Conservation (phyloP, 2,797 vertebrate species). For the Petrocephalus schoutedeni region DNA sequence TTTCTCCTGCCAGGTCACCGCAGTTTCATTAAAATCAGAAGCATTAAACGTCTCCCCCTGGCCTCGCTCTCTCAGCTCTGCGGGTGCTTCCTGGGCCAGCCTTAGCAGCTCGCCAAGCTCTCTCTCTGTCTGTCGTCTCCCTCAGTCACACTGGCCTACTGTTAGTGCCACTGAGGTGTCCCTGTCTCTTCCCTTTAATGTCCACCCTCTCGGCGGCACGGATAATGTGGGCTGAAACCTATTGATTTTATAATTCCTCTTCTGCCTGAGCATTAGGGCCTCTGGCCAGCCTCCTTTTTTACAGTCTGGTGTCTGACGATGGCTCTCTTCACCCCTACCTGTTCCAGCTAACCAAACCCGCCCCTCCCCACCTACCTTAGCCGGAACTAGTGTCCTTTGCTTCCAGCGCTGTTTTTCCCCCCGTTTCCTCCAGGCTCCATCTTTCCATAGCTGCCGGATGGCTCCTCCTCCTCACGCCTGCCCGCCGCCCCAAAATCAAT, state of each 20-base stretch:
- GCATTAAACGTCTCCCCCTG: not conserved
- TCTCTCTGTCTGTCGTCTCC: not conserved
- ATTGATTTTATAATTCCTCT: constrained; percentile 53
- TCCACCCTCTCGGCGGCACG: constrained; percentile 38
- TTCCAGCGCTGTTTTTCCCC: not conserved
- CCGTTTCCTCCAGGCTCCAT: not conserved
- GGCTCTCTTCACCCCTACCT: not conserved
- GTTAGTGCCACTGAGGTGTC: constrained; percentile 29
- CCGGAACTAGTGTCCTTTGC: not conserved
- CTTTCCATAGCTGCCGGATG: constrained; percentile 13
- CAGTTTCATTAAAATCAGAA: not conserved
- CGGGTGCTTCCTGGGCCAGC: not conserved
- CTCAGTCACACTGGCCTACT: constrained; percentile 7
- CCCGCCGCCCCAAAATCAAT: not conserved
- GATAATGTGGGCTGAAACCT: constrained; percentile 52
- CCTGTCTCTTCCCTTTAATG: constrained; percentile 32
- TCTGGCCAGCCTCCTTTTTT: constrained; percentile 29
- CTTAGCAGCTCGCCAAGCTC: not conserved
- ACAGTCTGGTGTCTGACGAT: not conserved
- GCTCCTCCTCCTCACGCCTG: not conserved
- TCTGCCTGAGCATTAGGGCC: constrained; percentile 32
- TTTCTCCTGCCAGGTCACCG: not conserved
- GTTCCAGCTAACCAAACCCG: not conserved
- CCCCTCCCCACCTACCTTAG: not conserved
- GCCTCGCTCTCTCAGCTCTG: not conserved